These are phyloP conservation scores for Lingula anatina DNA, from an alignment of 2,888 invertebrate species.

Conservation along the genomic window DNA sequence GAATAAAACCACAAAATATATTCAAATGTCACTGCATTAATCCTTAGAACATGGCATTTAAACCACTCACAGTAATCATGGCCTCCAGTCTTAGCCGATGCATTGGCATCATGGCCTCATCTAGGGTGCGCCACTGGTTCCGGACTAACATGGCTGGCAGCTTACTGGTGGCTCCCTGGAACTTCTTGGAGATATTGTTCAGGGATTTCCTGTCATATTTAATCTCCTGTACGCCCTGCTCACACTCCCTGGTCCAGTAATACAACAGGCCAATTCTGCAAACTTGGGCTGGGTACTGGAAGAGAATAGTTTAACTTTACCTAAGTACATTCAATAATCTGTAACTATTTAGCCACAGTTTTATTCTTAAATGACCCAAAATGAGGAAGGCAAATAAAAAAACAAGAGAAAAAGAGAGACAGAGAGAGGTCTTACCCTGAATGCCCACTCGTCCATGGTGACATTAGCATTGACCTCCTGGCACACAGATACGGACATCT, in stretches of 20 bases:
- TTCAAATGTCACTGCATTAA: too few relatives aligned
- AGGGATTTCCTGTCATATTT: constrained; percentile 48
- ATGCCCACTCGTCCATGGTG: constrained; percentile 45
- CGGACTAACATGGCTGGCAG: constrained; percentile 31
- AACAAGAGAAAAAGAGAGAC: too few relatives aligned
- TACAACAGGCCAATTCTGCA: constrained; percentile 47
- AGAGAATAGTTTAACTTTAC: too few relatives aligned
- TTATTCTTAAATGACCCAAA: too few relatives aligned
- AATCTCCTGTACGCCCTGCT: constrained; percentile 43
- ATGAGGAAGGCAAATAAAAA: too few relatives aligned
- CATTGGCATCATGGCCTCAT: constrained; percentile 39
- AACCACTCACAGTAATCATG: constrained; percentile 46
- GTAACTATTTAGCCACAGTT: too few relatives aligned
- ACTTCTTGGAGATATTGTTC: constrained; percentile 38
- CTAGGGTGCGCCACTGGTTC: constrained; percentile 35
- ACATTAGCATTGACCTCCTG: constrained; percentile 41
- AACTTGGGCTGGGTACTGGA: constrained; percentile 50
- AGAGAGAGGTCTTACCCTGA: constrained; percentile 28
- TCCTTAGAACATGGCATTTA: too few relatives aligned
- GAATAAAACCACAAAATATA: too few relatives aligned
- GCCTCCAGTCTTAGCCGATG: constrained; percentile 46
- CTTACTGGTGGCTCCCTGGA: constrained; percentile 30
- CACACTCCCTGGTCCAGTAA: constrained; percentile 50
- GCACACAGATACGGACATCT: constrained; percentile 32
- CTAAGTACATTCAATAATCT: too few relatives aligned